Evolutionary conservation across 2,888 invertebrate genomes (phyloP).

Genomic region (Vanessa cardui): DNA sequence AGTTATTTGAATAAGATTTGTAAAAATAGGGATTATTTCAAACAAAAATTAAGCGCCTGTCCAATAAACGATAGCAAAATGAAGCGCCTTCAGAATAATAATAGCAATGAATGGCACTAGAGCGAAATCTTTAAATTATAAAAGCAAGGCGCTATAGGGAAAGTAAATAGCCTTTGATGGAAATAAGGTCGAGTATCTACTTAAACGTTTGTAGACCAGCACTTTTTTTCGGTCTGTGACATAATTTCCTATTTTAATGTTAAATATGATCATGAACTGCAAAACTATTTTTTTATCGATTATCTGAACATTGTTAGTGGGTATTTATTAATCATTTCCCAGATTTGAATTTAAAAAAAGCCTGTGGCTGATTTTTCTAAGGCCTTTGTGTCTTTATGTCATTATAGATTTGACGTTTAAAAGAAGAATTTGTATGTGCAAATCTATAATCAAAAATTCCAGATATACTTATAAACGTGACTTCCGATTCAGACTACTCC

Average conservation of each 20-base stretch:
- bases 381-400: too few relatives aligned
- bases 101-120: constrained; percentile 9
- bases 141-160: neutral
- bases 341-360: too few relatives aligned
- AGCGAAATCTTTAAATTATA: constrained; percentile 6
- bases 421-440: too few relatives aligned
- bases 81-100: constrained; percentile 8
- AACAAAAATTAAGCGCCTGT: neutral
- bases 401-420: too few relatives aligned
- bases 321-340: too few relatives aligned
- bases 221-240: constrained; percentile 26
- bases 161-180: constrained; percentile 25
- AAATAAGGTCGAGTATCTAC: constrained; percentile 30
- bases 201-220: constrained; percentile 16
- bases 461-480: too few relatives aligned
- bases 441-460: too few relatives aligned
- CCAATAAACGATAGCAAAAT: neutral
- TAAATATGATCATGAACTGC: constrained; percentile 24
- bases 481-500: too few relatives aligned
- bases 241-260: constrained; percentile 28
- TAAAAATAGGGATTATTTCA: too few relatives aligned
- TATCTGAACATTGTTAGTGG: neutral
- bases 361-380: too few relatives aligned
- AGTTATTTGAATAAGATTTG: too few relatives aligned
- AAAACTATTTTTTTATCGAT: constrained; percentile 10